A percentile compares a stretch with the other conserved stretches of the same genome.
These are phyloP conservation scores for Andrena dorsata DNA, from an alignment of 2,888 invertebrate genomes.

Conservation along the genomic window DNA sequence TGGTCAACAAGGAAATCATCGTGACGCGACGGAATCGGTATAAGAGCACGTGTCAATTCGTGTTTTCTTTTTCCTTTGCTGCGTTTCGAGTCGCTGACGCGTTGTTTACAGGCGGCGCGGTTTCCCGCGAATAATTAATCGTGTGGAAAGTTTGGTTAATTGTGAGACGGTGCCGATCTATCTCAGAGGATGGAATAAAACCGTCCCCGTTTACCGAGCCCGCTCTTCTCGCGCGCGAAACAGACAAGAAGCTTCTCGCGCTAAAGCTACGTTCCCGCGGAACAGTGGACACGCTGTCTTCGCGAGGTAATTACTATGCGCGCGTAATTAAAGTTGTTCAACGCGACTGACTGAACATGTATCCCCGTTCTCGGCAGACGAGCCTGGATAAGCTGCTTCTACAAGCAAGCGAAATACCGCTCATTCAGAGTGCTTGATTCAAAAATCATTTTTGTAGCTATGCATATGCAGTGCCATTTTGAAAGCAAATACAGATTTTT, in stretches of 20 bases:
- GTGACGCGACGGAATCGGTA: not conserved
- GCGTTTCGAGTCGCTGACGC: not conserved
- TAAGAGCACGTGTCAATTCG: not conserved
- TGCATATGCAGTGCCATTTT: too few species aligned
- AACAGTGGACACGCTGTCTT: not conserved
- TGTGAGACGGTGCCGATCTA: not conserved
- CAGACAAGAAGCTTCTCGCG: not conserved
- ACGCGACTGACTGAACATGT: constrained; percentile 4
- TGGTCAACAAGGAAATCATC: not conserved
- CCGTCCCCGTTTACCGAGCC: not conserved
- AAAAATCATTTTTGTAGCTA: too few species aligned
- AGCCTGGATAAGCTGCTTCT: not conserved
- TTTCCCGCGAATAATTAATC: constrained; percentile 27
- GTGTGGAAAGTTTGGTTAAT: constrained; percentile 27
- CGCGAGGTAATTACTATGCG: constrained; percentile 34
- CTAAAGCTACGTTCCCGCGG: not conserved
- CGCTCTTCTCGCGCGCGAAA: constrained; percentile 1
- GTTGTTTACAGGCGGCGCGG: constrained; percentile 14
- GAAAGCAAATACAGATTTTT: too few species aligned
- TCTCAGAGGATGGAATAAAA: constrained; percentile 16
- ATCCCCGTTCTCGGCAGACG: not conserved
- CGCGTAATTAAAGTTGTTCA: constrained; percentile 24
- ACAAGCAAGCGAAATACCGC: too few species aligned
- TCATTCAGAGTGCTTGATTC: too few species aligned
- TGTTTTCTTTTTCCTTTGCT: not conserved